Evolutionary conservation across 1,140 invertebrate species (phyloP), one percentile per base, ranked within the genome.

Genomic region (Anastrepha ludens): DNA sequence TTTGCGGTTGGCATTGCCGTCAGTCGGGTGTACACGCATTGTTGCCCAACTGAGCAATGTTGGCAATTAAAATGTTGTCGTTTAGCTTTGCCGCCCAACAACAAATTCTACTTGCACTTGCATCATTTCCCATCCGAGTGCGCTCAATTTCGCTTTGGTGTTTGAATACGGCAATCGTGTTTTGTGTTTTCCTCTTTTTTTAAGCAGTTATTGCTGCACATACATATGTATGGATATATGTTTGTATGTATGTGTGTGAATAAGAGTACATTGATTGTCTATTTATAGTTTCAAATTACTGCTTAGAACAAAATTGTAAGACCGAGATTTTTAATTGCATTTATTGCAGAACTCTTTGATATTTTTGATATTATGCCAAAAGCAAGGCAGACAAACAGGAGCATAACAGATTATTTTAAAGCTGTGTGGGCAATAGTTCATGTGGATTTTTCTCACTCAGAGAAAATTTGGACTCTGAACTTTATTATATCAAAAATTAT

Each of bases 51-150:
- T 81, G 74, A 81, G 50, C 74, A 55, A 81, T 81, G 74, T 55
- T 81, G 74, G 74, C 74, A 81, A 81, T 81, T 81, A 81, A 81
- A 81, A 81, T 81, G n/a, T 81, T 81, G 74, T 81, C 74, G 74
- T 81, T 50, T 81, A 55, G n/a, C 47, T 81, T 81, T 50, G 74
- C 74, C 44, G 44, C 8, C 74, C 44, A 81, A n/a, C 44, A 81
- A 78, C 47, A 81, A 50, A 20, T 20, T 47, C 17, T 55, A 81
- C 50, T 81, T 8, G n/a, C 50, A 55, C 50, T 81, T 58, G 44
- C 74, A 58, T 17, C 44, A n/a, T 20, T 13, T 20, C 7, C 9
- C 50, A 81, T 47, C 17, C n/a, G 47, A 81, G 8, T 81, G 74
- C 74, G 74, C 74, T 81, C 74, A 81, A 81, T 81, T 81, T 58